Conservation (phyloP, 2,113 vertebrate species). For the Onychostruthus taczanowskii region DNA sequence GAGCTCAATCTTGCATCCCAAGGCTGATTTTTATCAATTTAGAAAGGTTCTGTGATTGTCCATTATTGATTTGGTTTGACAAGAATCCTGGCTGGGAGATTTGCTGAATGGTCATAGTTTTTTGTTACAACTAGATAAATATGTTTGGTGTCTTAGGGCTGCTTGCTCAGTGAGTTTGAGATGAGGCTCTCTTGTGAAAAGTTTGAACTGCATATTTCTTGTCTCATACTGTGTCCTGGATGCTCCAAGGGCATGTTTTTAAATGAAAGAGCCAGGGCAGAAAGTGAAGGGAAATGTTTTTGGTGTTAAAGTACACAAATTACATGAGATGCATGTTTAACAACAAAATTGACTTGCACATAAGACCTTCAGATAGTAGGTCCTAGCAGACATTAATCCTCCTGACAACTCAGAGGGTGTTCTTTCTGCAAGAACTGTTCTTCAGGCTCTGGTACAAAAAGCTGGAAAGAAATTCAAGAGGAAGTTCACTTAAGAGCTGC, state of each 20-base stretch:
- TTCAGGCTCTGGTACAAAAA: background rate
- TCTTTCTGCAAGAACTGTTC: background rate
- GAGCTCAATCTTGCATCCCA: background rate
- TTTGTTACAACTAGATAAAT: background rate
- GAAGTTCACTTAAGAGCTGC: background rate
- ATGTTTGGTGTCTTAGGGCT: background rate
- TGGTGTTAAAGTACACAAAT: background rate
- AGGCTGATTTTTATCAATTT: background rate
- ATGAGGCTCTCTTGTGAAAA: background rate
- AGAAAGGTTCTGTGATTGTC: background rate
- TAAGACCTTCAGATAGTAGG: background rate
- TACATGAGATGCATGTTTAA: background rate
- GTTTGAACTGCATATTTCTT: background rate
- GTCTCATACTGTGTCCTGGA: background rate
- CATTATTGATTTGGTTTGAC: background rate
- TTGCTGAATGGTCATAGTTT: background rate
- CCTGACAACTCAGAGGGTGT: background rate
- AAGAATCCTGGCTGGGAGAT: background rate
- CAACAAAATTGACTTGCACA: background rate
- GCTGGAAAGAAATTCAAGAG: background rate
- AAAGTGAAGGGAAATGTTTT: background rate
- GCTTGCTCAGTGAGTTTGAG: background rate
- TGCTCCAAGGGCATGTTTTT: background rate
- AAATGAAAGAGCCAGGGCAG: background rate
- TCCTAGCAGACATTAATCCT: background rate